Evolutionary conservation across 2,888 invertebrate genomes (phyloP).

Genomic region (Crossocerus cetratus): DNA sequence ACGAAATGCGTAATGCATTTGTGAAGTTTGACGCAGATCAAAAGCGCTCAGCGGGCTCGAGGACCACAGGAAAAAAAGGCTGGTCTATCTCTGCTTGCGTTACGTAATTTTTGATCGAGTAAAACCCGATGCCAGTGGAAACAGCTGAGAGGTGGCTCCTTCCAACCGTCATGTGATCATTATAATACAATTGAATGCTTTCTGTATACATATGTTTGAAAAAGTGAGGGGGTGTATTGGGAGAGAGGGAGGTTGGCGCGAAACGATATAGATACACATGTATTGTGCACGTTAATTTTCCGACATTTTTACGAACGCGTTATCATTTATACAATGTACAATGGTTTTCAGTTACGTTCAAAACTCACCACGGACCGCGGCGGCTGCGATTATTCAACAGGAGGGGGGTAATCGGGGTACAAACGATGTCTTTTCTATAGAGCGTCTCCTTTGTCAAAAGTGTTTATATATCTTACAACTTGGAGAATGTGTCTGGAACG

Average conservation of each 20-base stretch:
- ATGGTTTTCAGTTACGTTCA: conserved; percentile 70
- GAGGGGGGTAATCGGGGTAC: conserved; percentile 24
- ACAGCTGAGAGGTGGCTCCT: conserved; percentile 55
- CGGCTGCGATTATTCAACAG: conserved; percentile 53
- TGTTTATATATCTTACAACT: conserved; percentile 64
- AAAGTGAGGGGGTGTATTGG: conserved; percentile 23
- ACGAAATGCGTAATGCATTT: not conserved
- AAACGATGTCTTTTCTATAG: conserved; percentile 55
- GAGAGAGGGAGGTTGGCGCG: conserved; percentile 41
- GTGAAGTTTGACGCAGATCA: not conserved
- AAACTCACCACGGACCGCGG: conserved; percentile 64
- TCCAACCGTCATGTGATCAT: conserved; percentile 51
- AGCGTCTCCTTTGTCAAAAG: conserved; percentile 59
- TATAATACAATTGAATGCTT: conserved; percentile 57
- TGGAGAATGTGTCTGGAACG: conserved; percentile 21
- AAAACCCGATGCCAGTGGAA: conserved; percentile 40
- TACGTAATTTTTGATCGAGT: not conserved
- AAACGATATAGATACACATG: conserved; percentile 57
- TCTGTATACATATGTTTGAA: conserved; percentile 27
- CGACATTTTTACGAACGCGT: conserved; percentile 51
- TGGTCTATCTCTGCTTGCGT: not conserved
- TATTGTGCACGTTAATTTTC: conserved; percentile 47
- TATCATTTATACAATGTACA: conserved; percentile 76
- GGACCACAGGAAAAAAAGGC: conserved; percentile 12
- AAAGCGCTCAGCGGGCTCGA: conserved; percentile 8